These are phyloP conservation scores for Trogon surrucura DNA, from an alignment of 2,113 vertebrate species.

Conservation along the genomic window DNA sequence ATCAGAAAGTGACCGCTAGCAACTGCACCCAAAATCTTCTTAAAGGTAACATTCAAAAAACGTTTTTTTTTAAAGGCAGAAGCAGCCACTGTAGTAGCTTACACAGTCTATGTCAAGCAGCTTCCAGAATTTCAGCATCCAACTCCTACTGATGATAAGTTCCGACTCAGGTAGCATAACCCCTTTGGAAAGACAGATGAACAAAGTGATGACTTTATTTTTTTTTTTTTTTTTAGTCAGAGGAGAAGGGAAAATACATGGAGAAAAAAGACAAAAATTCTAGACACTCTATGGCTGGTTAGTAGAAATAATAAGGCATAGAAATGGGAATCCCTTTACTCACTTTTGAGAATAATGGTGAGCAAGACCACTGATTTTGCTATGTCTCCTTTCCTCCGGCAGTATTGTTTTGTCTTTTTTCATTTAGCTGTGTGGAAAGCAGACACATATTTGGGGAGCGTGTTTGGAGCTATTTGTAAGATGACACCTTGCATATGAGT, in stretches of 20 bases:
- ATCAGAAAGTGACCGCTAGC: background rate
- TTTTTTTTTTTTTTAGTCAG: accelerated
- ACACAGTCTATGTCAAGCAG: background rate
- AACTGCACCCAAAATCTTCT: background rate
- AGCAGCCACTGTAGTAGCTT: background rate
- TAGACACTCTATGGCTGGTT: background rate
- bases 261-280: background rate
- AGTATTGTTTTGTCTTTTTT: background rate
- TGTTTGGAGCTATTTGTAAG: background rate
- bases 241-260: background rate
- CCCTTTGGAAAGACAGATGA: background rate
- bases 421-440: background rate
- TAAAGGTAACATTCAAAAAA: background rate
- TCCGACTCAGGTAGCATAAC: background rate
- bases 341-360: background rate
- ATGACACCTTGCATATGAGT: background rate
- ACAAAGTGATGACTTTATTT: background rate
- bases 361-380: background rate
- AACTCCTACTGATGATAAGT: background rate
- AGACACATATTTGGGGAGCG: background rate
- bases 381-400: background rate
- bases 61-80: background rate
- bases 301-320: background rate
- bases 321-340: background rate
- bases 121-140: background rate